Percentiles rank a stretch among this genome's conserved stretches.
Conservation (phyloP, 1,140 invertebrate genomes). For the Copidosoma floridanum region DNA sequence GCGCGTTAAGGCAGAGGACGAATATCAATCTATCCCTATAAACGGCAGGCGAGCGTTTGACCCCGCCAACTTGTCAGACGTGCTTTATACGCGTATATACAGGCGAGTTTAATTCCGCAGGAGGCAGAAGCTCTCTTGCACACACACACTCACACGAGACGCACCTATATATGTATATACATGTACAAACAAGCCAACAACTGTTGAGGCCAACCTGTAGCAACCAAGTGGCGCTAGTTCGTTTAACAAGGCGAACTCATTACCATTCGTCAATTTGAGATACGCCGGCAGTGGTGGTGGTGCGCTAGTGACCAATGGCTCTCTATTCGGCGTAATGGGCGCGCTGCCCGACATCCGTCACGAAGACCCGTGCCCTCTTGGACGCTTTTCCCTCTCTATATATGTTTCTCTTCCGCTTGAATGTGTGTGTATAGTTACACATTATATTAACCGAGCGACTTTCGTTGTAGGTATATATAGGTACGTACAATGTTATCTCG, state of each 20-base stretch:
- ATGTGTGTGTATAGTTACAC: no score
- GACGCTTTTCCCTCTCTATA: no score
- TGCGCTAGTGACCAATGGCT: slow-evolving; percentile 56
- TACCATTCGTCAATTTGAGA: slow-evolving; percentile 59
- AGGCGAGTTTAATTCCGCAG: slow-evolving; percentile 46
- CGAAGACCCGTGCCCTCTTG: slow-evolving; percentile 22
- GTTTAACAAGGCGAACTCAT: slow-evolving; percentile 57
- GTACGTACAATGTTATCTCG: no score
- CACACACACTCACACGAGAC: no score
- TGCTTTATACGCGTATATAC: no score
- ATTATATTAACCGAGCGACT: no score
- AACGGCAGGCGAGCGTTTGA: not conserved
- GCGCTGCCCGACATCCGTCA: slow-evolving; percentile 55
- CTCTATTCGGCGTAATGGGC: slow-evolving; percentile 55
- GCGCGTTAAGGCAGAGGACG: not conserved
- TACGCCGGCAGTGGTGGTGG: slow-evolving; percentile 38
- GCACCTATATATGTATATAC: no score
- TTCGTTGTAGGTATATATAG: no score
- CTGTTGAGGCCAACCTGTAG: no score
- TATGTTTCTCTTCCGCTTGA: no score
- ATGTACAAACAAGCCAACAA: no score
- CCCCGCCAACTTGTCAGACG: slow-evolving; percentile 15
- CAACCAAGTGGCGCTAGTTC: slow-evolving; percentile 39
- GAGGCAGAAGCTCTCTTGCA: slow-evolving; percentile 30
- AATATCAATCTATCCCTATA: slow-evolving; percentile 26